phyloP scores from a whole-genome alignment of 2,113 vertebrate species.

The Ophthalmolycus amberensis region DNA sequence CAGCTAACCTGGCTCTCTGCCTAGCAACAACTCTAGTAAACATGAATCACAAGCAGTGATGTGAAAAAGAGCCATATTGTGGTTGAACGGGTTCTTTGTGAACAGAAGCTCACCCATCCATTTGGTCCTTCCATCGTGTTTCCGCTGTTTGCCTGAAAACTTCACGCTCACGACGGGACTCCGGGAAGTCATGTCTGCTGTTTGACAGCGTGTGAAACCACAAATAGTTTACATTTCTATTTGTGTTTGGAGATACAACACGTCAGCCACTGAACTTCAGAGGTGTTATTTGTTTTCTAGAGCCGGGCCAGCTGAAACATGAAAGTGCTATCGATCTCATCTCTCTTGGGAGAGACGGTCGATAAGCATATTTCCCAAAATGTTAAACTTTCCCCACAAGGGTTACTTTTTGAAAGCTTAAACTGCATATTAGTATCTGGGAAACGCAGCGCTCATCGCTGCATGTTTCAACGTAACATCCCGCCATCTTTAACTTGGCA shows the following conservation, averaged over 20 bases:
- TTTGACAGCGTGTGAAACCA: neutral
- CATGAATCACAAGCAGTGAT: neutral
- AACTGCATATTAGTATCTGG: neutral
- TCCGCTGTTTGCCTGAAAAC: neutral
- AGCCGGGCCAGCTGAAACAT: neutral
- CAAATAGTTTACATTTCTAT: neutral
- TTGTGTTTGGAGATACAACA: neutral
- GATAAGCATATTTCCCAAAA: neutral
- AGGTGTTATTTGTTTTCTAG: neutral
- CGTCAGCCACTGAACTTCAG: neutral
- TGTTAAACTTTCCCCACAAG: neutral
- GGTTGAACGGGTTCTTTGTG: neutral
- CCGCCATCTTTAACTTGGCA: neutral
- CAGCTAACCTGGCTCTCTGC: neutral
- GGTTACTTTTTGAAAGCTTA: neutral
- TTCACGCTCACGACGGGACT: neutral
- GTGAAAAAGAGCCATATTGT: neutral
- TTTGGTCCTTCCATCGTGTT: neutral
- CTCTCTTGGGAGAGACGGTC: neutral
- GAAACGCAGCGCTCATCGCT: neutral
- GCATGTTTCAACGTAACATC: too few species aligned
- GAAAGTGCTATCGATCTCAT: neutral
- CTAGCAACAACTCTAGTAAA: neutral
- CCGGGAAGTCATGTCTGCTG: too few species aligned
- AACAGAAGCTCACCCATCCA: neutral